Evolutionary conservation across 2,888 invertebrate genomes (phyloP), one percentile per base, ranked within the genome.

Genomic region (Oscheius myriophilus): DNA sequence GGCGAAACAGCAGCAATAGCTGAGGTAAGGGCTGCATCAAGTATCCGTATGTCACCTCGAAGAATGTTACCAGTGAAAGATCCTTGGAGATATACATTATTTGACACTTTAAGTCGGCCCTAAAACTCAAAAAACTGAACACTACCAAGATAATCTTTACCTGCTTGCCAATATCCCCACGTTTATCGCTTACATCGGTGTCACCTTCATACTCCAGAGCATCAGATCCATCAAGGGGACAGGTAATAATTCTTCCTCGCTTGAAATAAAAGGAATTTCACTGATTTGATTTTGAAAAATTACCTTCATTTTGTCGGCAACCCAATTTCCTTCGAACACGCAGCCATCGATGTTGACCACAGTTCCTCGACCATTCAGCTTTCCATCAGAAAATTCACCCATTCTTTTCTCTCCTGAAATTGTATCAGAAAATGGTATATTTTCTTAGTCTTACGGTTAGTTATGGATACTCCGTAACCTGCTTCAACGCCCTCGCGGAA

Each of bases 181-280:
- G 14, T 2, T 12, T 14, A 12, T 43, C 58, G 14, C 58, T 45
- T 25, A 23, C 12, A 23, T 23, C 53, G 18, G 53, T 63, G 16
- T 63, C 63, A 16, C 63, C 63, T 52, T 53, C 63, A 26, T 53
- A 63, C 52, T 63, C 63, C 39, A 63, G 12, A 18, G 52, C 33
- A 39, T 33, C 39, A 2, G 61, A 26, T 2, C 61, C 61, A 21
- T 61, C 61, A 12, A 11, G 16, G 6, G 63, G 16, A 14, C 42
- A 9, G 39, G 45, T 45, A 7, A 63, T 12, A 21, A 63, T 53
- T 18, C 16, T 63, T 12, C 63, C 63, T 53, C 21, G 43, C 61
- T 61, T 18, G 16, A 58, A 46, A 46, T 7, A 46, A 46, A 46
- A 3, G 46, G 11, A 7, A 46, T n/a, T n/a, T n/a, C n/a, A n/a